Evolutionary conservation across 2,888 invertebrate species (phyloP).

Genomic region (Diploptera punctata): DNA sequence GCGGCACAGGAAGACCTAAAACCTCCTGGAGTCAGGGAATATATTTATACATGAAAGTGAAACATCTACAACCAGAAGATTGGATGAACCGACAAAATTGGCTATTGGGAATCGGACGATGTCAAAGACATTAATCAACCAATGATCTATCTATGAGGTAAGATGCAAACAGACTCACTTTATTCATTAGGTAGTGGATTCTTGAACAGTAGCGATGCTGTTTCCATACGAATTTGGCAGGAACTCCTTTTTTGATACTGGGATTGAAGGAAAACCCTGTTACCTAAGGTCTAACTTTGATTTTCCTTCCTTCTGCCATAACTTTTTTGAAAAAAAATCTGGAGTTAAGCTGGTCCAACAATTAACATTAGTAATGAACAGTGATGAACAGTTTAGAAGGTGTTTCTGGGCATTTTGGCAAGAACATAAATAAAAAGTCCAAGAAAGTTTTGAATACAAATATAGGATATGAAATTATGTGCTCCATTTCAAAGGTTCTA

Average conservation of each 20-base stretch:
- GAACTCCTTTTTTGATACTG: background rate
- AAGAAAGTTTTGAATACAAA: background rate
- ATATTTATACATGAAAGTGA: no score
- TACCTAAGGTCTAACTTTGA: background rate
- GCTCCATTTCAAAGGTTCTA: no score
- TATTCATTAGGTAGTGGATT: no score
- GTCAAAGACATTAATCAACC: no score
- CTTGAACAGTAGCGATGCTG: background rate
- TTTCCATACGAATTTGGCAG: background rate
- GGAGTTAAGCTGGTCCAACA: background rate
- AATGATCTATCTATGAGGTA: no score
- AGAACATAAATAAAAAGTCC: background rate
- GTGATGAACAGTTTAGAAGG: background rate
- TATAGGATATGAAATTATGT: background rate
- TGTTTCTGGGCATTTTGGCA: background rate
- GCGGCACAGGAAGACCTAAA: no score
- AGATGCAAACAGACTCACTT: no score
- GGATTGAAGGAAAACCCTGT: background rate
- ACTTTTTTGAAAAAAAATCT: background rate
- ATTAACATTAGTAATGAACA: background rate
- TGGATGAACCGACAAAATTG: no score
- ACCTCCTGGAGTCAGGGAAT: no score
- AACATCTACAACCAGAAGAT: no score
- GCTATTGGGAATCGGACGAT: no score
- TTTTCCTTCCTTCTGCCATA: background rate